A percentile compares a stretch with the other conserved stretches of the same genome.
Conservation (phyloP, 2,113 vertebrate genomes). For the Plectropomus leopardus region DNA sequence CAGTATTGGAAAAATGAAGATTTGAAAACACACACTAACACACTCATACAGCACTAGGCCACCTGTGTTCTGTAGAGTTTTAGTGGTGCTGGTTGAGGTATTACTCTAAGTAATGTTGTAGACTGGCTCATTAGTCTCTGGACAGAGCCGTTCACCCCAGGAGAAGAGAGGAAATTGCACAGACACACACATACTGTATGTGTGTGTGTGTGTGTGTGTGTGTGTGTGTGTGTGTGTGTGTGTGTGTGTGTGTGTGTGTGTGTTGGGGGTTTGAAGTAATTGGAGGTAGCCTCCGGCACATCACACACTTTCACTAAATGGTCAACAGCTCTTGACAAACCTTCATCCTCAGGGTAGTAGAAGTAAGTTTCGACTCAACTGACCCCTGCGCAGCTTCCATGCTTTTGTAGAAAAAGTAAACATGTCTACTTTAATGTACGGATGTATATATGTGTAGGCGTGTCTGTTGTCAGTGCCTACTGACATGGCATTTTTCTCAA, state of each 20-base stretch:
- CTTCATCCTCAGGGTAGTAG: neutral
- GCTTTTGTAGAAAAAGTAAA: neutral
- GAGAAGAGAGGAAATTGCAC: conserved; percentile 48
- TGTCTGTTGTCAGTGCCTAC: neutral
- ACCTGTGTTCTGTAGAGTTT: conserved; percentile 57
- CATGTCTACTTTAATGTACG: neutral
- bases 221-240: conserved; percentile 61
- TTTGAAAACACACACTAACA: neutral
- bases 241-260: conserved; percentile 7
- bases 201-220: conserved; percentile 7
- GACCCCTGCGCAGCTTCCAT: neutral
- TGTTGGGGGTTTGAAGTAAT: conserved; percentile 69
- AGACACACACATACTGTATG: neutral
- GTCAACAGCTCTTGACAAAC: conserved; percentile 26
- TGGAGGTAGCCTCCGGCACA: conserved; percentile 30
- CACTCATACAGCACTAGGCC: conserved; percentile 30
- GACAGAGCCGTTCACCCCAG: conserved; percentile 53
- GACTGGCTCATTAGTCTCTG: conserved; percentile 65
- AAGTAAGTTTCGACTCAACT: conserved; percentile 3
- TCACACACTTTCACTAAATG: conserved; percentile 34
- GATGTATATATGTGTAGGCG: neutral
- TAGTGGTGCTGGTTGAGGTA: conserved; percentile 56
- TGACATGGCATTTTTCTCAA: neutral
- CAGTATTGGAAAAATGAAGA: neutral
- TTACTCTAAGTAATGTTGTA: conserved; percentile 64